Conservation (phyloP, 2,113 vertebrate species). For the Xiphorhynchus elegans region DNA sequence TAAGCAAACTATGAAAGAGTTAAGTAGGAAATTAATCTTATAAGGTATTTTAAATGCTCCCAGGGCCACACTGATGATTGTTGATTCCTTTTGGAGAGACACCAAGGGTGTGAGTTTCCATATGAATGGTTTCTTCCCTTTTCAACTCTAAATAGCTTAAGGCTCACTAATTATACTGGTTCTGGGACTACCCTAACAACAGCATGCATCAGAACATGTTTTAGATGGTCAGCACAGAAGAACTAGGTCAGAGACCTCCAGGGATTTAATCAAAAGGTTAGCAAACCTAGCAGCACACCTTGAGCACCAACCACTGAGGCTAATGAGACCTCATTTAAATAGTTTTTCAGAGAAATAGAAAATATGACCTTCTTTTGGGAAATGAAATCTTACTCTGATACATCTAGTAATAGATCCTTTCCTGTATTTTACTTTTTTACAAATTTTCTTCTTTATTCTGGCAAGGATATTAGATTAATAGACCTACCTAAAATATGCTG, state of each 20-base stretch:
- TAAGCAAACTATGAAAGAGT: neutral
- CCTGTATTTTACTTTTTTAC: neutral
- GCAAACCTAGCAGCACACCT: conserved; percentile 38
- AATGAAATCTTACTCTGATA: neutral
- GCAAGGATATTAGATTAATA: neutral
- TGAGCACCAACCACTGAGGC: conserved; percentile 13
- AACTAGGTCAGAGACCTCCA: conserved; percentile 17
- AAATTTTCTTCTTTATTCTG: neutral
- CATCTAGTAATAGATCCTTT: neutral
- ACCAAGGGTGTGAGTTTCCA: neutral
- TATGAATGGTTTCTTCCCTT: conserved; percentile 21
- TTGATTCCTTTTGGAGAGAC: neutral
- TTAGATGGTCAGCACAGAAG: conserved; percentile 42
- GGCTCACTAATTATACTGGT: conserved; percentile 41
- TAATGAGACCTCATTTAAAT: conserved; percentile 59
- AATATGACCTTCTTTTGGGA: neutral
- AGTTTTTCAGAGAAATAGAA: conserved; percentile 7
- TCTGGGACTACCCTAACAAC: neutral
- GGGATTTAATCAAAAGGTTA: conserved; percentile 53
- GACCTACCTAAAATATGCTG: neutral
- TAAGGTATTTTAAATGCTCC: neutral
- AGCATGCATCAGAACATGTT: neutral
- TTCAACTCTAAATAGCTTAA: conserved; percentile 42
- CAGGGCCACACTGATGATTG: neutral
- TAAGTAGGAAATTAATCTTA: neutral